phyloP scores from a whole-genome alignment of 2,888 invertebrate species.

The Leucania comma region DNA sequence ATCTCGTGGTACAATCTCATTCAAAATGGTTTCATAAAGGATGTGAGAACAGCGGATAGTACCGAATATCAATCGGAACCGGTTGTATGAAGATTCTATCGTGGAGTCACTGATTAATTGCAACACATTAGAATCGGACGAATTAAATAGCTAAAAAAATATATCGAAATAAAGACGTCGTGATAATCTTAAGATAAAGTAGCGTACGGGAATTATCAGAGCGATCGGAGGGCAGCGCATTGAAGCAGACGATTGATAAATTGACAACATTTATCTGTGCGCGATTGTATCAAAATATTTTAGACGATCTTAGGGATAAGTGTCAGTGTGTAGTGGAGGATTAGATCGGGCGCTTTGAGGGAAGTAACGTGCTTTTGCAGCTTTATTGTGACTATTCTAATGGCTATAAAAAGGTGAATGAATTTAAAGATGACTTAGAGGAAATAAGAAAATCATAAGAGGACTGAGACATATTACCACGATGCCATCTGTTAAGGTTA shows the following conservation, averaged over 20 bases:
- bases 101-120: conserved; percentile 68
- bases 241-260: conserved; percentile 81
- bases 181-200: conserved; percentile 87
- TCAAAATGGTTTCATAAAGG: conserved; percentile 55
- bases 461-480: conserved; percentile 5
- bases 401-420: conserved; percentile 48
- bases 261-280: conserved; percentile 86
- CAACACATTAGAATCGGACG: conserved; percentile 78
- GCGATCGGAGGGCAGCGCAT: conserved; percentile 77
- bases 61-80: conserved; percentile 53
- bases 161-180: conserved; percentile 84
- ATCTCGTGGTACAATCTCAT: conserved; percentile 51
- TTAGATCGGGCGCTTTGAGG: conserved; percentile 69
- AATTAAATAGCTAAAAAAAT: conserved; percentile 75
- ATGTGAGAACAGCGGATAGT: conserved; percentile 65
- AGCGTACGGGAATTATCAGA: conserved; percentile 81
- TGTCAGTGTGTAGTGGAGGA: conserved; percentile 84
- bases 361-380: conserved; percentile 67
- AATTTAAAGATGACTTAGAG: conserved; percentile 22
- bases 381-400: conserved; percentile 55
- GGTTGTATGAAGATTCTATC: conserved; percentile 65
- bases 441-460: conserved; percentile 10
- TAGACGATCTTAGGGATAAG: conserved; percentile 84
- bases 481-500: background rate
- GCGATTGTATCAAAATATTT: conserved; percentile 90